Percentiles rank a stretch among this genome's conserved stretches.
These are phyloP conservation scores for Melieria crassipennis DNA, from an alignment of 2,888 invertebrate genomes.

Conservation along the genomic window DNA sequence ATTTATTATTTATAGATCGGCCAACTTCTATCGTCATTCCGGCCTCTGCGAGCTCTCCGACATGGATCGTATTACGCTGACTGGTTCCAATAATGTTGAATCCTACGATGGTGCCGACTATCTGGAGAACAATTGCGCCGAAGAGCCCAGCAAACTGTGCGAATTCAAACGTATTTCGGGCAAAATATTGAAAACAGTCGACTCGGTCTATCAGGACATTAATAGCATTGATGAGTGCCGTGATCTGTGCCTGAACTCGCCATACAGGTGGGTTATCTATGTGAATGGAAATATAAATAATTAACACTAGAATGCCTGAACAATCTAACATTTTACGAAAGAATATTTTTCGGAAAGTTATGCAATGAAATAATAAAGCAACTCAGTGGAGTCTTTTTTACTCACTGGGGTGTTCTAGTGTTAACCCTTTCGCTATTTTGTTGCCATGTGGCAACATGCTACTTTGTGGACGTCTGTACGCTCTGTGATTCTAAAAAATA, in stretches of 20 bases:
- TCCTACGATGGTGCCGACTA: conserved; percentile 79
- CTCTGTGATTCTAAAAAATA: too few relatives aligned
- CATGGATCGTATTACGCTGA: conserved; percentile 91
- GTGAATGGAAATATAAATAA: too few relatives aligned
- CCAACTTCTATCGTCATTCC: conserved; percentile 88
- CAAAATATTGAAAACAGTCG: conserved; percentile 91
- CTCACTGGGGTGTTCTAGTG: too few relatives aligned
- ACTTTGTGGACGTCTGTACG: too few relatives aligned
- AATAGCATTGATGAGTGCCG: conserved; percentile 88
- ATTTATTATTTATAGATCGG: conserved; percentile 74
- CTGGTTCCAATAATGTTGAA: conserved; percentile 82
- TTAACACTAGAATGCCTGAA: too few relatives aligned
- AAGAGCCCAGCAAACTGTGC: conserved; percentile 92
- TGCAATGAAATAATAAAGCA: too few relatives aligned
- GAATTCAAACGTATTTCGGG: conserved; percentile 91
- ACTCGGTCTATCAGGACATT: conserved; percentile 91
- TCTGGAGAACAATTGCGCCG: conserved; percentile 92
- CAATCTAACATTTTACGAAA: too few relatives aligned
- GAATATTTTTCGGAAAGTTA: too few relatives aligned
- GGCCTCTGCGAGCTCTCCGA: conserved; percentile 89
- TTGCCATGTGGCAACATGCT: too few relatives aligned
- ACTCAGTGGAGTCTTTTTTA: too few relatives aligned
- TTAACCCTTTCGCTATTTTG: too few relatives aligned
- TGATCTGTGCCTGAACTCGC: conserved; percentile 88
- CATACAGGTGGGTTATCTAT: conserved; percentile 70